phyloP scores from a whole-genome alignment of 2,113 vertebrate genomes.

The Empidonax traillii region DNA sequence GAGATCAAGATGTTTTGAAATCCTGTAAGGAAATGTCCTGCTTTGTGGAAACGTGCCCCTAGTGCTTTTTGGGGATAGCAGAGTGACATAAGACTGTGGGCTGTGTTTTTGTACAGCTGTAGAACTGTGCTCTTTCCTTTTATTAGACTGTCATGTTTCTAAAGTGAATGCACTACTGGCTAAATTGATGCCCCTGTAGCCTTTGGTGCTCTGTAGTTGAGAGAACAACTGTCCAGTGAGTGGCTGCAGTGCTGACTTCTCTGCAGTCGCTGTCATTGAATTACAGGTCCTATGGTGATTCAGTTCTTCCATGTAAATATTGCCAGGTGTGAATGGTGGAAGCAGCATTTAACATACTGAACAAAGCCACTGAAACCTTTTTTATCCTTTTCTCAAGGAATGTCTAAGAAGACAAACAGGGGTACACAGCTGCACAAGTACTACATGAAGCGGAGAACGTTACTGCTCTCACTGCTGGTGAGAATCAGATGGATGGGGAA shows the following conservation, averaged over 20 bases:
- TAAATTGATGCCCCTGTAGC: neutral
- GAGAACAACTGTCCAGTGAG: neutral
- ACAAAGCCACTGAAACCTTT: neutral
- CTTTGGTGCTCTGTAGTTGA: neutral
- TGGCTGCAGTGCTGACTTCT: neutral
- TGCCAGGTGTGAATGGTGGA: neutral
- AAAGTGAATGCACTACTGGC: neutral
- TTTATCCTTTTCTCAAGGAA: slow-evolving; percentile 73
- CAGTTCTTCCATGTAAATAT: neutral
- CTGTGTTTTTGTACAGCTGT: neutral
- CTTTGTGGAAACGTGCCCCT: neutral
- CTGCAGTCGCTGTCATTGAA: neutral
- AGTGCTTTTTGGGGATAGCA: neutral
- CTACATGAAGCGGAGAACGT: slow-evolving; percentile 94
- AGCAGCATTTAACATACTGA: neutral
- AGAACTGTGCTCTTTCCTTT: neutral
- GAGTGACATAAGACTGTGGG: neutral
- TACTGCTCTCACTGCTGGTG: slow-evolving; percentile 91
- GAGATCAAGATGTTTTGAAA: neutral
- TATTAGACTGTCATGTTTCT: neutral
- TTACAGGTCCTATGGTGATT: neutral
- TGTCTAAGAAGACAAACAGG: slow-evolving; percentile 94
- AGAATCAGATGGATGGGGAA: neutral
- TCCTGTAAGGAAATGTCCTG: neutral
- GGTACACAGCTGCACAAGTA: slow-evolving; percentile 97